Conservation (phyloP, 2,797 vertebrate species). For the Anas capensis region DNA sequence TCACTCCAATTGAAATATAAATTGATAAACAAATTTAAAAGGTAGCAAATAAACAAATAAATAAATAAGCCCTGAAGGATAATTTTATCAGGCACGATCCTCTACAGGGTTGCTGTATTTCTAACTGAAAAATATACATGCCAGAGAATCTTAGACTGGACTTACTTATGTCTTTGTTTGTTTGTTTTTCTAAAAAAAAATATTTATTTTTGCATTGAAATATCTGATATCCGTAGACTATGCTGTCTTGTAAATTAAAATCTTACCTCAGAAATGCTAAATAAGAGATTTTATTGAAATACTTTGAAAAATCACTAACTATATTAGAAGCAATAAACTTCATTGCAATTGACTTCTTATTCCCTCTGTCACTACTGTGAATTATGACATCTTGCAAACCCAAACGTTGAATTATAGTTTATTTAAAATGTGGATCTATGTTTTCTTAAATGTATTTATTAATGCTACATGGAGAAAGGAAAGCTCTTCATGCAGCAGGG, state of each 20-base stretch:
- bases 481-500: not conserved
- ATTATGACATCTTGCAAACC: not conserved
- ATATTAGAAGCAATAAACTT: not conserved
- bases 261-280: not conserved
- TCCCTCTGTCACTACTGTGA: not conserved
- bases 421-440: not conserved
- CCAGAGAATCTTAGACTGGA: not conserved
- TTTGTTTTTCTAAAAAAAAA: not conserved
- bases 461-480: not conserved
- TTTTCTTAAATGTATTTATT: slow-evolving; percentile 17
- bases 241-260: not conserved
- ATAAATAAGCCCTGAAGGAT: not conserved
- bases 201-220: not conserved
- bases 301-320: not conserved
- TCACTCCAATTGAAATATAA: not conserved
- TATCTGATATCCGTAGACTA: not conserved
- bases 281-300: not conserved
- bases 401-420: not conserved
- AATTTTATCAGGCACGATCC: fast-evolving
- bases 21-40: not conserved
- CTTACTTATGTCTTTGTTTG: not conserved
- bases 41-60: not conserved
- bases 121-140: not conserved
- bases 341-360: not conserved
- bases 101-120: not conserved